phyloP scores from a whole-genome alignment of 2,113 vertebrate genomes.

The Notothenia rossii region DNA sequence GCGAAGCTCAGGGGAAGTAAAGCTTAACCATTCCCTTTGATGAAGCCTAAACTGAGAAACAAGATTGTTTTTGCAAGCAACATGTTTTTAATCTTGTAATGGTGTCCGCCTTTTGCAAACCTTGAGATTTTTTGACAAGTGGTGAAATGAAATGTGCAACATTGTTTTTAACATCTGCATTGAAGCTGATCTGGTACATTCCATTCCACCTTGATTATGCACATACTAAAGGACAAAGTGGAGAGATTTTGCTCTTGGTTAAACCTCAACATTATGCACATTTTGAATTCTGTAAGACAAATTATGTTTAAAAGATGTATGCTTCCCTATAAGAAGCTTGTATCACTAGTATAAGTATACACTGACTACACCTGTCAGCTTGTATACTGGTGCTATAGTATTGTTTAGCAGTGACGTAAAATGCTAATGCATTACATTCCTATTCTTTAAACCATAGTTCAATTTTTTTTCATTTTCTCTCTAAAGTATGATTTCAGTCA shows the following conservation, averaged over 20 bases:
- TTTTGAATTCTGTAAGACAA: conserved; percentile 52
- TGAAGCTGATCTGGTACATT: conserved; percentile 56
- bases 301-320: conserved; percentile 42
- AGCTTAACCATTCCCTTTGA: conserved; percentile 68
- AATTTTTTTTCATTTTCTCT: conserved; percentile 67
- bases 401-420: conserved; percentile 60
- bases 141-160: conserved; percentile 60
- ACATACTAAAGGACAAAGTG: conserved; percentile 77
- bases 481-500: conserved; percentile 67
- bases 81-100: conserved; percentile 66
- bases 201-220: conserved; percentile 68
- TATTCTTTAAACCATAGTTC: conserved; percentile 56
- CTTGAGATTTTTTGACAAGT: conserved; percentile 49
- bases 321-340: neutral
- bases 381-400: conserved; percentile 90
- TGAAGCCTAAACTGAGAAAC: conserved; percentile 68
- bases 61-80: conserved; percentile 50
- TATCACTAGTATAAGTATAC: conserved; percentile 61
- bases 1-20: conserved; percentile 77
- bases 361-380: conserved; percentile 66
- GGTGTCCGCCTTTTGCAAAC: conserved; percentile 83
- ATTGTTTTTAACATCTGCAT: conserved; percentile 62
- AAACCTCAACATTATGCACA: conserved; percentile 62
- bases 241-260: conserved; percentile 75
- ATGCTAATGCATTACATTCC: conserved; percentile 57